These are phyloP conservation scores for Vireo griseus DNA, from an alignment of 2,797 vertebrate species.

Conservation along the genomic window DNA sequence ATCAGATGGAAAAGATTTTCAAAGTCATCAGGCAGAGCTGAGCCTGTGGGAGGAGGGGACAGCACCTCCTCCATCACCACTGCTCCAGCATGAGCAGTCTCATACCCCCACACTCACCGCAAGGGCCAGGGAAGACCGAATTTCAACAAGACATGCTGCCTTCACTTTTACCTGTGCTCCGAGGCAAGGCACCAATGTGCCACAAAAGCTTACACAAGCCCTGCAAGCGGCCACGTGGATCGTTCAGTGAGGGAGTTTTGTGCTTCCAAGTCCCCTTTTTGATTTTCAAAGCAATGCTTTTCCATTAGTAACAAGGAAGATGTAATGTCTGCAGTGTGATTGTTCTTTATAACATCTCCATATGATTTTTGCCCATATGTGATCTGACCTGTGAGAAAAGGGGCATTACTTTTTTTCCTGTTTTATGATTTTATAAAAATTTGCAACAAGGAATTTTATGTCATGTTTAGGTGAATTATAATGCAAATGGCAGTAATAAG, in stretches of 20 bases:
- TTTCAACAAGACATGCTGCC: not conserved
- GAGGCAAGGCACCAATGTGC: not conserved
- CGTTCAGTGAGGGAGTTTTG: rapidly evolving
- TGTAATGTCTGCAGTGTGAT: not conserved
- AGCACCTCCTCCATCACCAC: not conserved
- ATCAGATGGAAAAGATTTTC: not conserved
- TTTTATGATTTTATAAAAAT: not conserved
- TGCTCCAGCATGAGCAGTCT: not conserved
- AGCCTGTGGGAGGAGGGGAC: not conserved
- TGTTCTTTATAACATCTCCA: not conserved
- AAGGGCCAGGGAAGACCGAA: not conserved
- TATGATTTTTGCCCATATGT: not conserved
- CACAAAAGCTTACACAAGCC: not conserved
- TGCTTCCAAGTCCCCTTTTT: not conserved
- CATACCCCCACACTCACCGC: rapidly evolving
- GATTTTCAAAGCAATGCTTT: not conserved
- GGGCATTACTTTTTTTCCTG: not conserved
- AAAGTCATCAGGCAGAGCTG: not conserved
- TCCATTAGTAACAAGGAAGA: not conserved
- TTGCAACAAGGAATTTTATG: not conserved
- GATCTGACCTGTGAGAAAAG: not conserved
- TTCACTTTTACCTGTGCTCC: not conserved
- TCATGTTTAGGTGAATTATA: not conserved
- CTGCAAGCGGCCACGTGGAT: not conserved
- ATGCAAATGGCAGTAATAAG: not conserved